Base-by-base conservation (phyloP, 2,888 invertebrate species). In the Parapristionchus giblindavisi region DNA sequence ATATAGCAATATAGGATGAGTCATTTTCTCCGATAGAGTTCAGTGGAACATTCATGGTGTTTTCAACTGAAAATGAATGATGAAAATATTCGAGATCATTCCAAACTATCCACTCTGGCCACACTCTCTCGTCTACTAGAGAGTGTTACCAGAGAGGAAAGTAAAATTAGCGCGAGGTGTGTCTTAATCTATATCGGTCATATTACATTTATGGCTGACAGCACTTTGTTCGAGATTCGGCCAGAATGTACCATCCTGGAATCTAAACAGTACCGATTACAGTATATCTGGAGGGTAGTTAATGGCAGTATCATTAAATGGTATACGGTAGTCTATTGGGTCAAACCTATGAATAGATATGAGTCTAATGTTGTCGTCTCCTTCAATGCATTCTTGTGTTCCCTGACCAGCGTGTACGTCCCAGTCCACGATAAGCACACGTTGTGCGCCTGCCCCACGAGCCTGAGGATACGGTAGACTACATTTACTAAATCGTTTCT, bases 361-460 rank as follows among this genome's bases (percentile, higher is more conserved):
- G 89, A 95, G 96, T 76, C 96, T 90, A 52, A 98, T 93, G 5
- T 77, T 76, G 1, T 79, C 79, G 34, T 79, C 81, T 40, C 75
- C 76, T 21, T 81, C 52, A 34, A 76, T 76, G 38, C 71, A 76
- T 34, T 76, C 75, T 58, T 86, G 85, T 5, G 84, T 85, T 51
- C 85, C 85, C 54, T 85, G 82, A 0, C 80, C 84, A 21, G 83
- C 83, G 66, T 84, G 85, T 6, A 84, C 84, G 75, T 85, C 94
- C 96, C 97, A 98, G 89, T 98, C 98, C 43, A 98, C 92, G 85
- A 99, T 94, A 85, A 98, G 92, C 89, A 98, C 93, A 90, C 93
- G 93, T 88, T 93, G 93, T 81, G 95, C 77, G 8, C 77, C 58
- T 63, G 68, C 21, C 36, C 68, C 27, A n/a, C 75, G 75, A n/a